Conservation (phyloP, 2,797 vertebrate species). For the Chanos chanos region DNA sequence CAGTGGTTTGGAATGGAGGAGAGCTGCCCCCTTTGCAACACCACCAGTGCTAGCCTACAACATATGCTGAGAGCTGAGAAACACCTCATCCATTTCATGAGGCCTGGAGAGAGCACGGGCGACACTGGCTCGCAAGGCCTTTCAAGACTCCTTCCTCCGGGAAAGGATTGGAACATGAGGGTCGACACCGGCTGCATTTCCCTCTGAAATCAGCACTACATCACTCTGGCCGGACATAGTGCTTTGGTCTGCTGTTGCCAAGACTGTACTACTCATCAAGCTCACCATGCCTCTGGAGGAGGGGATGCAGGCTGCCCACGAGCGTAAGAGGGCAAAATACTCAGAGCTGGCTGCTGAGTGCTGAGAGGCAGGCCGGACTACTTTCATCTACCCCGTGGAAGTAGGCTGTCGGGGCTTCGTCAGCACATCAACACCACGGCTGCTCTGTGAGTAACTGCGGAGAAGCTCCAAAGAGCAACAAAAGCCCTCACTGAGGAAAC, state of each 20-base stretch:
- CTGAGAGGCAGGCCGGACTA: too few relatives aligned
- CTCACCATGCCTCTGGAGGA: background rate
- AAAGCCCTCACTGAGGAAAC: background rate
- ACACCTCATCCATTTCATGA: too few relatives aligned
- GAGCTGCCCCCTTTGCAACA: background rate
- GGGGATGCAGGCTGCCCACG: background rate
- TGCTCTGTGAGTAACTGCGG: background rate
- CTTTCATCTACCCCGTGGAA: too few relatives aligned
- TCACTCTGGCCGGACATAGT: background rate
- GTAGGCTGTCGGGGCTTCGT: background rate
- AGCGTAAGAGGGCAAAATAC: too few relatives aligned
- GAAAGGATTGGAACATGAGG: too few relatives aligned
- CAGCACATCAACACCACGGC: background rate
- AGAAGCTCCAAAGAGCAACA: background rate
- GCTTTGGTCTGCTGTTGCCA: background rate
- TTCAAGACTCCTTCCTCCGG: too few relatives aligned
- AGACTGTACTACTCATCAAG: background rate
- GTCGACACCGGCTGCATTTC: too few relatives aligned
- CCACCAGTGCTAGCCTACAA: conserved; percentile 6
- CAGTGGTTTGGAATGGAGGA: conserved; percentile 11
- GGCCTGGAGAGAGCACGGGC: too few relatives aligned
- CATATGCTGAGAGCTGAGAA: conserved; percentile 5
- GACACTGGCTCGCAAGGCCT: too few relatives aligned
- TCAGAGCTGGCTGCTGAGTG: too few relatives aligned
- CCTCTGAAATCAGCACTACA: background rate